Conservation (phyloP, 2,797 vertebrate species). For the Oreochromis mossambicus region DNA sequence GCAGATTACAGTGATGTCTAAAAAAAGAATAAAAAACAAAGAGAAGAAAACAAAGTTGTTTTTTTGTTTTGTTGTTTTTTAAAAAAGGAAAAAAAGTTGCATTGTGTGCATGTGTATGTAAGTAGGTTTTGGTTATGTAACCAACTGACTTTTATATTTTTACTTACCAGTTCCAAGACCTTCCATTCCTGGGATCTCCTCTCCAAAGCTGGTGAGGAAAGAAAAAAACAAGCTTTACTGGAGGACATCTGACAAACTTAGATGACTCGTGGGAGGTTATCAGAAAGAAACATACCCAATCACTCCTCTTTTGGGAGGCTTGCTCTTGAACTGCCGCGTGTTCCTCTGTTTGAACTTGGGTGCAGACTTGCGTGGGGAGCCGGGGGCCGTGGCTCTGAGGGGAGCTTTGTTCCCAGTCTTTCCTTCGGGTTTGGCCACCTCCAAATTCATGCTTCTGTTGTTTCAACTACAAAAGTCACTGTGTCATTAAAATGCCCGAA, state of each 20-base stretch:
- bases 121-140: not conserved
- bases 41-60: not conserved
- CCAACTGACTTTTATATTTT: not conserved
- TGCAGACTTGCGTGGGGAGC: conserved; percentile 79
- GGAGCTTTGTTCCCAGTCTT: conserved; percentile 70
- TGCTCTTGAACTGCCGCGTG: conserved; percentile 89
- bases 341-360: conserved; percentile 87
- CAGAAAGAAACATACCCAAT: conserved; percentile 77
- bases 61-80: not conserved
- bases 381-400: conserved; percentile 68
- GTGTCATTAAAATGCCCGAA: not conserved
- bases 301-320: conserved; percentile 85
- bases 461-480: not conserved
- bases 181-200: conserved; percentile 91
- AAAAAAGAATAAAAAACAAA: not conserved
- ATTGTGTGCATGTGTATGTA: not conserved
- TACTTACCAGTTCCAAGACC: conserved; percentile 84
- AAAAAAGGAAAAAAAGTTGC: not conserved
- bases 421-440: conserved; percentile 74
- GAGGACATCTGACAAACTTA: not conserved
- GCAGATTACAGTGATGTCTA: conserved; percentile 90
- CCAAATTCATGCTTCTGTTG: conserved; percentile 72
- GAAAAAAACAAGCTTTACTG: not conserved
- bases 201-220: conserved; percentile 78
- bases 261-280: not conserved